A percentile compares a stretch with the other conserved stretches of the same genome.
Evolutionary conservation across 23 tunicate genomes (phyloP).

Genomic region (Trididemnum nubilum): DNA sequence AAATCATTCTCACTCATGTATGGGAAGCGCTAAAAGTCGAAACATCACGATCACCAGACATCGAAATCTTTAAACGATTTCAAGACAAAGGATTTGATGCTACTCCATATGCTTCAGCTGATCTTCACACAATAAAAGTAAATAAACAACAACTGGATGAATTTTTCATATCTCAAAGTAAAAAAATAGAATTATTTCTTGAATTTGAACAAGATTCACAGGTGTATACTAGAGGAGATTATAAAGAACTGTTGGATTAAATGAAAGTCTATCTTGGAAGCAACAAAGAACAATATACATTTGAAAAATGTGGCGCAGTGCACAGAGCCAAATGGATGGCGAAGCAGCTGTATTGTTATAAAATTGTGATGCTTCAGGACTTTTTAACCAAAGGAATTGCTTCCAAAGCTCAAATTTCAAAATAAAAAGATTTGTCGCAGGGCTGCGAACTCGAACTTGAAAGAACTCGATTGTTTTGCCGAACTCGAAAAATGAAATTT

Average conservation of each 20-base stretch:
- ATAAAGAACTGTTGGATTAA: not conserved
- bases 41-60: not conserved
- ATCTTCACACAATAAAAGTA: not conserved
- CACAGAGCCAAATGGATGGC: not conserved
- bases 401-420: not conserved
- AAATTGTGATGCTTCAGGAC: not conserved
- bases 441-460: no score
- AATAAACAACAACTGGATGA: not conserved
- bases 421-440: not conserved
- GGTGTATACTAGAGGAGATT: not conserved
- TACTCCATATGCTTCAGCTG: not conserved
- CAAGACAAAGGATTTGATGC: not conserved
- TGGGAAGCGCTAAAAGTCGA: no score
- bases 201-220: not conserved
- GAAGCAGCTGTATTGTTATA: not conserved
- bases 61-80: not conserved
- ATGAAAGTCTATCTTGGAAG: not conserved
- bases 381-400: not conserved
- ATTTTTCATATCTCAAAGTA: not conserved
- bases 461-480: no score
- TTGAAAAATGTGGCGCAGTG: not conserved
- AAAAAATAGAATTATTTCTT: not conserved
- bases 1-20: not conserved
- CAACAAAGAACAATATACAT: not conserved
- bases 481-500: no score